Evolutionary conservation across 1,140 invertebrate species (phyloP), one percentile per base, ranked within the genome.

Genomic region (Apis cerana): DNA sequence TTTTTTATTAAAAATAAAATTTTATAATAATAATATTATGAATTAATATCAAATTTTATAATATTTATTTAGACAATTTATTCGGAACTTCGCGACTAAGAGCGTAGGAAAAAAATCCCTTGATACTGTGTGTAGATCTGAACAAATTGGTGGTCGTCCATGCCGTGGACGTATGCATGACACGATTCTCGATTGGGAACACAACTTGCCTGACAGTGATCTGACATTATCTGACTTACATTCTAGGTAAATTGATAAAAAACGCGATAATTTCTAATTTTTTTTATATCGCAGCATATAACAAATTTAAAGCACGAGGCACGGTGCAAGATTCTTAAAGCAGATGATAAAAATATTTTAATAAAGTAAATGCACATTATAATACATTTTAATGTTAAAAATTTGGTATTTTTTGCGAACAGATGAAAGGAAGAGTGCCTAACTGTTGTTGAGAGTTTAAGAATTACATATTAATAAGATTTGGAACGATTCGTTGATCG

Each of bases 161-260:
- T 98, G 98, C 91, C 95, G 99, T 82, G 99, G 99, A 48, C 96
- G 97, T 83, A 94, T 99, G 67, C 95, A 96, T 84, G 99, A 99
- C 93, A 99, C 97, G 52, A 97, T 99, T 79, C 94, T 99, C n/a
- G 99, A 99, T 94, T 99, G 99, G 99, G 99, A 99, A 92, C 97
- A 98, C 91, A 97, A 97, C 93, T 95, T 99, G 80, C 99, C 99
- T 23, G 97, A 98, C 87, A 96, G 96, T 91, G 99, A 99, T 92
- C 94, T 99, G 23, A 95, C 97, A 68, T 94, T 98, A 93, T 97
- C 98, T 27, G 96, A 98, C 86, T 96, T 97, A 94, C 96, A 99
- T 95, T 98, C 98, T 67, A 97, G 96, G 97, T 98, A 95, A 93
- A 10, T 23, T 7, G 1, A 33, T 10, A n/a, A 75, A n/a, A 8